Evolutionary conservation across 1,140 invertebrate species (phyloP), one percentile per base, ranked within the genome.

Genomic region (Drosophila quadrilineata): DNA sequence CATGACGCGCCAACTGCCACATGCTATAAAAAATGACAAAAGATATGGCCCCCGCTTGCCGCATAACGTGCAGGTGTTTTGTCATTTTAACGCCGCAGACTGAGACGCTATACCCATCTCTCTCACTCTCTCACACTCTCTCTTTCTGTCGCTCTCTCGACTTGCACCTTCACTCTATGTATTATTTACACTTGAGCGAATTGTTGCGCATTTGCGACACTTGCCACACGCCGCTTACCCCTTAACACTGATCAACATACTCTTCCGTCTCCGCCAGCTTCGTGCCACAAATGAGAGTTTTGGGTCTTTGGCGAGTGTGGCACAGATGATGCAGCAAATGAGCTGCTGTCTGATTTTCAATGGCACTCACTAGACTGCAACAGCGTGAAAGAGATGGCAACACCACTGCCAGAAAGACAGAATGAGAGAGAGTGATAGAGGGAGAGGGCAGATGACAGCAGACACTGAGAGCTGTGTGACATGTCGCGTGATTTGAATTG

Each of bases 171-270:
- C 31, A 49, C 53, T 67, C 38, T 38, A 60, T 70, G 70, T 68
- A 73, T 87, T 85, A 76, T 84, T 87, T 87, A 87, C 84, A 87
- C 84, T 84, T 87, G 71, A 88, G 60, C 59, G 84, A 75, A 87
- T 87, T 87, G 85, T 87, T 85, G 77, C 84, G 84, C 84, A 87
- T 87, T 87, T 87, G 66, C 71, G 28, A 52, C 50, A 54, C 17
- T 26, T 17, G 19, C 10, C 6, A 2, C 29, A 29, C 8, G 6
- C 35, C 1, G 14, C n/a, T 31, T 28, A 40, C 57, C 22, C n/a
- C n/a, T n/a, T n/a, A n/a, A n/a, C n/a, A n/a, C n/a, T n/a, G n/a
- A n/a, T n/a, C n/a, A n/a, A n/a, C n/a, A n/a, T n/a, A n/a, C n/a
- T n/a, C n/a, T n/a, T n/a, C n/a, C n/a, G n/a, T n/a, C n/a, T n/a